Conservation (phyloP, 1,140 invertebrate species). For the Chionoecetes opilio region DNA sequence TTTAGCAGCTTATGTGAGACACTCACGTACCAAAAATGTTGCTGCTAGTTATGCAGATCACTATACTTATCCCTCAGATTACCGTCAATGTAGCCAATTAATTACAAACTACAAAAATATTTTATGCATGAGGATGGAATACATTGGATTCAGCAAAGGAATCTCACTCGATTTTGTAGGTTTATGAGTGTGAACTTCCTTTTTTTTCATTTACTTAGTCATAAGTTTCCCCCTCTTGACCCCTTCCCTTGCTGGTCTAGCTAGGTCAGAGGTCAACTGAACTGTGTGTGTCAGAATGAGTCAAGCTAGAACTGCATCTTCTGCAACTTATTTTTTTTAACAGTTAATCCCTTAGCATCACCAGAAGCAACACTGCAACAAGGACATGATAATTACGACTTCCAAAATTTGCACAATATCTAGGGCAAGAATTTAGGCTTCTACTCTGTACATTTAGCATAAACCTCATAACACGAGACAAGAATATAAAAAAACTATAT, state of each 20-base stretch:
- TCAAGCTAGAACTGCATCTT: neutral
- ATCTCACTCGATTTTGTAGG: neutral
- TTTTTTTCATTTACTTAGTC: neutral
- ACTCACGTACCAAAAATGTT: constrained; percentile 80
- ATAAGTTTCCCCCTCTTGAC: neutral
- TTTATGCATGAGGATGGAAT: constrained; percentile 29
- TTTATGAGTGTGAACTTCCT: neutral
- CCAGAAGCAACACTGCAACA: neutral
- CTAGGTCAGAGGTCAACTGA: neutral
- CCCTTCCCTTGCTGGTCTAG: neutral
- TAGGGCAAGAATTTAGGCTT: neutral
- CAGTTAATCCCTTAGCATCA: neutral
- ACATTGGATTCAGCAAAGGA: neutral
- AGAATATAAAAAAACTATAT: neutral
- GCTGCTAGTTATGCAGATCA: constrained; percentile 77
- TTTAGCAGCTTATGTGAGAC: constrained; percentile 80
- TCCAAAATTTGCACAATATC: neutral
- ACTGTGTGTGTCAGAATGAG: neutral
- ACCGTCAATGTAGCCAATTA: neutral
- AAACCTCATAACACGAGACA: neutral
- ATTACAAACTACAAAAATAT: neutral
- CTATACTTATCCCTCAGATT: constrained; percentile 60
- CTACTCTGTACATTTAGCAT: neutral
- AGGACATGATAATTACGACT: neutral
- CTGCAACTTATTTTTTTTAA: neutral